phyloP scores from a whole-genome alignment of 2,888 invertebrate species.

The Cistogaster globosa region DNA sequence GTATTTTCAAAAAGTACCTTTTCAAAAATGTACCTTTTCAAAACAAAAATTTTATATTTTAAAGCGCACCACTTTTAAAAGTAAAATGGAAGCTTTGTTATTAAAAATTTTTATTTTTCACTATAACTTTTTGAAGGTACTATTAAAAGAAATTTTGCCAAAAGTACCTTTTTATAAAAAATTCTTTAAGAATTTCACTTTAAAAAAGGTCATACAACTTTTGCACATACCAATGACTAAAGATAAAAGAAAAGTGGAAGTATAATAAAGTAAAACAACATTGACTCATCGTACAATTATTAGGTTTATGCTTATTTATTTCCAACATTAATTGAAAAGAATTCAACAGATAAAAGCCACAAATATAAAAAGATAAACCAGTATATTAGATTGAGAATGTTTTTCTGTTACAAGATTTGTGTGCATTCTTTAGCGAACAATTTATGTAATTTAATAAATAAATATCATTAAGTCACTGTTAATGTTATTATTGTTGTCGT shows the following conservation, averaged over 20 bases:
- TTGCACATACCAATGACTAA: neutral
- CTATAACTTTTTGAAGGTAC: no score
- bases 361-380: constrained; percentile 24
- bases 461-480: neutral
- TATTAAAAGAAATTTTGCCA: no score
- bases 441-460: constrained; percentile 49
- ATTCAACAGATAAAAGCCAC: constrained; percentile 29
- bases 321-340: constrained; percentile 36
- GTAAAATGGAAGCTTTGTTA: no score
- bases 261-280: constrained; percentile 19
- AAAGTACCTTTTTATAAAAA: no score
- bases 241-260: constrained; percentile 3
- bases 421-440: constrained; percentile 36
- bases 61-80: no score
- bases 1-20: no score
- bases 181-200: neutral
- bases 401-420: constrained; percentile 2
- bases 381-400: neutral
- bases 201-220: constrained; percentile 6
- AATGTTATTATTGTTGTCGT: neutral
- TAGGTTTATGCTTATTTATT: neutral
- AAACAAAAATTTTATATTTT: no score
- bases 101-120: no score
- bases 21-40: no score
- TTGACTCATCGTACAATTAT: constrained; percentile 23